phyloP scores from a whole-genome alignment of 2,888 invertebrate genomes.

The Sarcophaga subvicina region DNA sequence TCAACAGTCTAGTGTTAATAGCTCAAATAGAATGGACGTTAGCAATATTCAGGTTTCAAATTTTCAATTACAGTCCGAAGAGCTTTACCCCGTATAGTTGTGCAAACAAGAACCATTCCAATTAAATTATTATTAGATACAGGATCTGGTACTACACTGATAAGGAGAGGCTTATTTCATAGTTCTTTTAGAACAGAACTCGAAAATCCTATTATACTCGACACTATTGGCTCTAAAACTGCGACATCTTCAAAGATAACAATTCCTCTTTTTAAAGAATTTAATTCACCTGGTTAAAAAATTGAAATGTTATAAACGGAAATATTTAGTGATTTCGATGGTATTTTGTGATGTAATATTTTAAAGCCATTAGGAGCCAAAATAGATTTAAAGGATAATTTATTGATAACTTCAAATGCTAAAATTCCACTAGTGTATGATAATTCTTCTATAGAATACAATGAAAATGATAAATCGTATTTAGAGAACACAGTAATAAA shows the following conservation, averaged over 20 bases:
- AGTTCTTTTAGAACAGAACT: conserved; percentile 25
- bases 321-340: too few species aligned
- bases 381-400: too few species aligned
- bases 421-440: conserved; percentile 39
- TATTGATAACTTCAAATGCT: conserved; percentile 33
- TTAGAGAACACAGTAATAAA: conserved; percentile 39
- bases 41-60: too few species aligned
- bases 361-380: background rate
- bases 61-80: too few species aligned
- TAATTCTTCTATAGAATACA: background rate
- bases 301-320: conserved; percentile 45
- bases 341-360: conserved; percentile 7
- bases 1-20: too few species aligned
- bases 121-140: too few species aligned
- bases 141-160: conserved; percentile 21
- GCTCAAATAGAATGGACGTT: too few species aligned
- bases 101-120: too few species aligned
- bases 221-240: conserved; percentile 37
- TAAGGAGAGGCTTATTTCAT: conserved; percentile 37
- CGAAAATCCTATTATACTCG: background rate
- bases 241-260: conserved; percentile 23
- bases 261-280: background rate
- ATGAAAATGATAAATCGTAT: conserved; percentile 20
- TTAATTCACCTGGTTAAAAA: conserved; percentile 14
- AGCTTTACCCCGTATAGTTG: too few species aligned